Evolutionary conservation across 2,888 invertebrate genomes (phyloP).

Genomic region (Tricholauxania praeusta): DNA sequence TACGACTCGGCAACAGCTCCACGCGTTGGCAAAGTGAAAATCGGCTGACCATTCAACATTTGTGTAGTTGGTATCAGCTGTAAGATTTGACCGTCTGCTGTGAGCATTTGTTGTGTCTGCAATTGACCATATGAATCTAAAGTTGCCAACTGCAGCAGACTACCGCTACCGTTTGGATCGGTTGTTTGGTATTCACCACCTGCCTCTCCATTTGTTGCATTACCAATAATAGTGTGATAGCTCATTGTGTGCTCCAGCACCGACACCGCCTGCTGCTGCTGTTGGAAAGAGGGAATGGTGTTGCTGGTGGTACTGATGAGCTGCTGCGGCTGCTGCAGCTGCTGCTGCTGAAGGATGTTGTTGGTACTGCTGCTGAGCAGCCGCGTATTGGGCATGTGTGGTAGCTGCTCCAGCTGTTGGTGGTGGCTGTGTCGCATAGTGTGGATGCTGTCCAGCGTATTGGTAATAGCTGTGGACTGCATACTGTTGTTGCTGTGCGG

Average conservation of each 20-base stretch:
- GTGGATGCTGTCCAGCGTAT: conserved; percentile 58
- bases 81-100: conserved; percentile 60
- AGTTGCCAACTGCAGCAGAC: conserved; percentile 38
- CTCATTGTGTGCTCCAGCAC: conserved; percentile 72
- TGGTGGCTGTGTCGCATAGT: conserved; percentile 57
- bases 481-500: conserved; percentile 52
- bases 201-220: conserved; percentile 56
- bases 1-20: conserved; percentile 62
- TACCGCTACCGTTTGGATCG: not conserved
- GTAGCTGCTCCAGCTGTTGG: conserved; percentile 49
- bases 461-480: conserved; percentile 62
- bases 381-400: conserved; percentile 49
- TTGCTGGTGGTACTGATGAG: conserved; percentile 62
- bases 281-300: conserved; percentile 68
- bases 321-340: conserved; percentile 55
- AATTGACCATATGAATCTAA: conserved; percentile 49
- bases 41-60: conserved; percentile 27
- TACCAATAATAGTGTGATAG: conserved; percentile 89
- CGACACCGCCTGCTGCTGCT: conserved; percentile 73
- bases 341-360: conserved; percentile 52
- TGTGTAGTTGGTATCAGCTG: conserved; percentile 69
- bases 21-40: conserved; percentile 70
- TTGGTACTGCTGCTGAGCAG: conserved; percentile 46
- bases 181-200: not conserved
- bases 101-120: conserved; percentile 52